Conservation (phyloP, 2,888 invertebrate species). For the Xanthia togata region DNA sequence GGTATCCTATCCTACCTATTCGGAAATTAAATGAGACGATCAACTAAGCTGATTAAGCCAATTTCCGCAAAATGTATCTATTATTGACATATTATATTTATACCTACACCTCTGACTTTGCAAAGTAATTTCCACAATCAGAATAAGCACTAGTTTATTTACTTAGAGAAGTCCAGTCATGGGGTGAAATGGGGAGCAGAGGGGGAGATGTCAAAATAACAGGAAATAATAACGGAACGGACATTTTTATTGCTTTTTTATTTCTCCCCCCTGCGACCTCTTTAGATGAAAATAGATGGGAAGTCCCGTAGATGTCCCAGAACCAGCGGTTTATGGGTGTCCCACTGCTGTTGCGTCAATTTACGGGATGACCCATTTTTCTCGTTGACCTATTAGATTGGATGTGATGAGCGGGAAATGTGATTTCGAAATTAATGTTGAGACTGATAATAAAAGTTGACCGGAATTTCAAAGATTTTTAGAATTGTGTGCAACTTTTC, state of each 20-base stretch:
- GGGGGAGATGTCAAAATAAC: slow-evolving; percentile 66
- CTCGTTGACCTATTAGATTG: neutral
- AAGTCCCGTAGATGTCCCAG: slow-evolving; percentile 37
- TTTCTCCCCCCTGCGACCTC: slow-evolving; percentile 60
- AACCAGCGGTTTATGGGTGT: slow-evolving; percentile 49
- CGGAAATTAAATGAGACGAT: neutral
- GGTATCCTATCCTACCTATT: neutral
- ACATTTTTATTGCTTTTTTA: slow-evolving; percentile 71
- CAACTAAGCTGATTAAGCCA: neutral
- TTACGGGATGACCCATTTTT: slow-evolving; percentile 45
- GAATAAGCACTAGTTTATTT: slow-evolving; percentile 41
- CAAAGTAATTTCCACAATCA: slow-evolving; percentile 11
- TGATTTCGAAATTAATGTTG: slow-evolving; percentile 25
- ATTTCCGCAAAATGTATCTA: neutral
- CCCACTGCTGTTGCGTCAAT: slow-evolving; percentile 24
- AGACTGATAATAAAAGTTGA: neutral
- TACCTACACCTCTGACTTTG: neutral
- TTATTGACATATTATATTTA: neutral
- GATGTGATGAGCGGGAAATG: slow-evolving; percentile 15
- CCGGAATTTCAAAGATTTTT: neutral
- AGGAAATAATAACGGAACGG: slow-evolving; percentile 70
- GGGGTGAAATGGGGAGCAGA: slow-evolving; percentile 7
- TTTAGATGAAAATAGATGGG: slow-evolving; percentile 53
- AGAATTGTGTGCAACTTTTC: neutral
- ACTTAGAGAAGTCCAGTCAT: slow-evolving; percentile 40